Conservation (phyloP, 2,888 invertebrate species). For the Epistrophe eligans region DNA sequence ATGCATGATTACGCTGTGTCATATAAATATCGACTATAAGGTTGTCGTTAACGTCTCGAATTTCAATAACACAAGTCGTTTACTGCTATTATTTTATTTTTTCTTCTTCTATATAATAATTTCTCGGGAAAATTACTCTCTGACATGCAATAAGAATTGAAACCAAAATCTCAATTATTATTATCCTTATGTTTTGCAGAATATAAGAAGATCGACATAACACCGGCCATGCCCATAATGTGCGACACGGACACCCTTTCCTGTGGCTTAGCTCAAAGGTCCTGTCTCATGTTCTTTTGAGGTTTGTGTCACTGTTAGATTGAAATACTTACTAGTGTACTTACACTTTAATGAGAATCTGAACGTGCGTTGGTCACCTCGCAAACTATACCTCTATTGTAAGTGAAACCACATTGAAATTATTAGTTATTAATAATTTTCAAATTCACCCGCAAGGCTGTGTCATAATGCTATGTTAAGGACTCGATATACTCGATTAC, state of each 20-base stretch:
- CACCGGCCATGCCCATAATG: slow-evolving; percentile 8
- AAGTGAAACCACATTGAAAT: slow-evolving; percentile 74
- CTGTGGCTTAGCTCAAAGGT: background rate
- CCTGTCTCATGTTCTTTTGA: background rate
- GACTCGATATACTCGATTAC: slow-evolving; percentile 29
- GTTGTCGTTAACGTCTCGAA: slow-evolving; percentile 70
- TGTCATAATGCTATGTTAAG: background rate
- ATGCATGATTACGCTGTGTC: slow-evolving; percentile 63
- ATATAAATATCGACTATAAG: slow-evolving; percentile 11
- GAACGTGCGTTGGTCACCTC: slow-evolving; percentile 48
- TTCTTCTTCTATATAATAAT: slow-evolving; percentile 34
- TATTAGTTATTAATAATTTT: slow-evolving; percentile 76
- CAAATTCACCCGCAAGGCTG: slow-evolving; percentile 40
- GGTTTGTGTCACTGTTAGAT: slow-evolving; percentile 49
- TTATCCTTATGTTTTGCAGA: slow-evolving; percentile 41
- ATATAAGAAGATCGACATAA: background rate
- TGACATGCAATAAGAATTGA: slow-evolving; percentile 61
- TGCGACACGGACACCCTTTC: slow-evolving; percentile 33
- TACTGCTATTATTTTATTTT: slow-evolving; percentile 55
- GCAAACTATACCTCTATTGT: background rate
- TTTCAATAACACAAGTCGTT: slow-evolving; percentile 70
- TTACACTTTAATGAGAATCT: slow-evolving; percentile 68
- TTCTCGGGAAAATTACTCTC: slow-evolving; percentile 63
- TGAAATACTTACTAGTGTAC: slow-evolving; percentile 58
- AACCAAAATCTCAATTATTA: slow-evolving; percentile 72